Percentiles rank a stretch among this genome's conserved stretches.
Evolutionary conservation across 2,888 invertebrate genomes (phyloP).

Genomic region (Pristionchus arcanus): DNA sequence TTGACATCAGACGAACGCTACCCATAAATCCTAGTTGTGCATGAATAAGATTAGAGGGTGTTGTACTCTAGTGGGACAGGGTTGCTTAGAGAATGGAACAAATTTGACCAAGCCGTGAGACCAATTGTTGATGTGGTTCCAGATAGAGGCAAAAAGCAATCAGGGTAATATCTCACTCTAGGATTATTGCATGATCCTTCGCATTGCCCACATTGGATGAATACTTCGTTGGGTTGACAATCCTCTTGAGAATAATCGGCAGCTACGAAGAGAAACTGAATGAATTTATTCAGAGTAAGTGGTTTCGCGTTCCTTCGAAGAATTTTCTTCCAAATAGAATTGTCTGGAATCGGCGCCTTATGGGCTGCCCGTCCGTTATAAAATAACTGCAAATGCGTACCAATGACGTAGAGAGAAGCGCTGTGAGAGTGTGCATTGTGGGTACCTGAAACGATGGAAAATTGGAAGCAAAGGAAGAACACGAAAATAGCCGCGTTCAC

Average conservation of each 20-base stretch:
- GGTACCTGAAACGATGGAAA: background rate
- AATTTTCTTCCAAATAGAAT: background rate
- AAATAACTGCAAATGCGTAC: background rate
- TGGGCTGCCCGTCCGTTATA: background rate
- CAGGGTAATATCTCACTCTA: slow-evolving; percentile 14
- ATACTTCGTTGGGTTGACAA: slow-evolving; percentile 67
- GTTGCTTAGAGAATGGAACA: background rate
- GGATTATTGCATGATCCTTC: slow-evolving; percentile 65
- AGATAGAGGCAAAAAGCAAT: background rate
- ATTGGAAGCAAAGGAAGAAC: background rate
- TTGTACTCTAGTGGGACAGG: background rate
- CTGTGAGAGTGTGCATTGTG: background rate
- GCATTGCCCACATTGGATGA: slow-evolving; percentile 64
- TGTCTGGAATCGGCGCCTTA: no score
- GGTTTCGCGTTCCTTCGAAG: background rate
- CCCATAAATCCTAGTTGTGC: background rate
- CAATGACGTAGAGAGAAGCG: background rate
- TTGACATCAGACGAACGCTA: background rate
- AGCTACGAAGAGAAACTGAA: slow-evolving; percentile 15
- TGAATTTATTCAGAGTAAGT: background rate
- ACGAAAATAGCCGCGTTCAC: background rate
- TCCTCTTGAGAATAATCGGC: slow-evolving; percentile 59
- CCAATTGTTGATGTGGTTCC: background rate
- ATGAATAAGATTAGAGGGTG: background rate
- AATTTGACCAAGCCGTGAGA: background rate